Evolutionary conservation across 2,888 invertebrate genomes (phyloP).

Genomic region (Ephialtes manifestator): DNA sequence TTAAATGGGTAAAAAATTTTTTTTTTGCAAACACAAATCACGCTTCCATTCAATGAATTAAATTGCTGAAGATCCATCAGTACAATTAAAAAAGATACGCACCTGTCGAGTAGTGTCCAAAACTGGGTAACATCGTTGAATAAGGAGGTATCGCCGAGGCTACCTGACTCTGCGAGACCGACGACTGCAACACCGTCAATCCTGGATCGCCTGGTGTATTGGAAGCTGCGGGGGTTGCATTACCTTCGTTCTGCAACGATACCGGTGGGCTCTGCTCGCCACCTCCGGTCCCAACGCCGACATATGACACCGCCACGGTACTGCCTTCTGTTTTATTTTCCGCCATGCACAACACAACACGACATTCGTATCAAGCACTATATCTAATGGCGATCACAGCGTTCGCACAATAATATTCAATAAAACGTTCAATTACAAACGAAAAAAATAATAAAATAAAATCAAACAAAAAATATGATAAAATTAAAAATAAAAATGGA

Average conservation of each 20-base stretch:
- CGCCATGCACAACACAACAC: conserved; percentile 85
- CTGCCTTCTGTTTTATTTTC: conserved; percentile 81
- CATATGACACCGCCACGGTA: conserved; percentile 85
- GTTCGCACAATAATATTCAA: conserved; percentile 33
- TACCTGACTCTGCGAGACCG: conserved; percentile 86
- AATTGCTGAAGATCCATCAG: no score
- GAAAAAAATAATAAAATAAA: conserved; percentile 22
- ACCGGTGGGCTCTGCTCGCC: conserved; percentile 85
- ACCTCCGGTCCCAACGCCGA: conserved; percentile 84
- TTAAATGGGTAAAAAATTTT: neutral
- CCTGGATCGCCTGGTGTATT: conserved; percentile 84
- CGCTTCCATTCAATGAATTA: neutral
- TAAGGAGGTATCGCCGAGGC: conserved; percentile 87
- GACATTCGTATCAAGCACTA: conserved; percentile 85
- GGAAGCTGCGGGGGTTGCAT: conserved; percentile 84
- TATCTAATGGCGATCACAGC: conserved; percentile 72
- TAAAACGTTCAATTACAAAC: conserved; percentile 9
- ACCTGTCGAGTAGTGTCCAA: conserved; percentile 91
- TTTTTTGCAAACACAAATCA: conserved; percentile 10
- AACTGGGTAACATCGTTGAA: conserved; percentile 90
- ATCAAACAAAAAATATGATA: neutral
- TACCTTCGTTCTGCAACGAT: conserved; percentile 84
- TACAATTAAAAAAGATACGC: conserved; percentile 80
- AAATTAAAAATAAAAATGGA: neutral
- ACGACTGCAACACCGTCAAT: conserved; percentile 88